Evolutionary conservation across 2,113 vertebrate species (phyloP).

Genomic region (Macrotis lagotis): DNA sequence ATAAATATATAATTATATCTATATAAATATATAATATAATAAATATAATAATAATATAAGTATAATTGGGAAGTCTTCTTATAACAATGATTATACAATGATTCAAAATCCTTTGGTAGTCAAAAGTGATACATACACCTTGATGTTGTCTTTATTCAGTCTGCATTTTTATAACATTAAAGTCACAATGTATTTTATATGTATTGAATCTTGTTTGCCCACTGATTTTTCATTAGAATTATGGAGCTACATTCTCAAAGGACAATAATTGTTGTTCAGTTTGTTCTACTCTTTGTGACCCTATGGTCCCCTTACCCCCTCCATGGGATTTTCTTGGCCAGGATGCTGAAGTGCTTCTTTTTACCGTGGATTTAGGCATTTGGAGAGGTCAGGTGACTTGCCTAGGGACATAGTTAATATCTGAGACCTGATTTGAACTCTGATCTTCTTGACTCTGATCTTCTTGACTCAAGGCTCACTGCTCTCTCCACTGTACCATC

Average conservation of each 20-base stretch:
- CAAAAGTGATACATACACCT: background rate
- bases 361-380: background rate
- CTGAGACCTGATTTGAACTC: background rate
- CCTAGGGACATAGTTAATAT: background rate
- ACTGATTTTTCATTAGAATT: slow-evolving; percentile 16
- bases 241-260: background rate
- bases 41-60: too few species aligned
- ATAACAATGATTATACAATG: background rate
- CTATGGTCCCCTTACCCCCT: background rate
- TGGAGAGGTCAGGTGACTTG: background rate
- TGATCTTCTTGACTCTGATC: background rate
- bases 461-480: background rate
- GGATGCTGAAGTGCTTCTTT: background rate
- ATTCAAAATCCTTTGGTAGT: background rate
- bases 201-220: background rate
- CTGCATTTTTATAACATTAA: slow-evolving; percentile 45
- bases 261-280: background rate
- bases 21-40: too few species aligned
- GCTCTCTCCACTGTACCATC: background rate
- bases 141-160: background rate
- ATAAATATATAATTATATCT: too few species aligned
- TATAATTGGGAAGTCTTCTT: background rate
- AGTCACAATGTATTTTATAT: slow-evolving; percentile 38
- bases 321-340: background rate
- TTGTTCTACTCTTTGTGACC: background rate